A percentile compares a stretch with the other conserved stretches of the same genome.
These are phyloP conservation scores for Ichneumon xanthorius DNA, from an alignment of 2,888 invertebrate species.

Conservation along the genomic window DNA sequence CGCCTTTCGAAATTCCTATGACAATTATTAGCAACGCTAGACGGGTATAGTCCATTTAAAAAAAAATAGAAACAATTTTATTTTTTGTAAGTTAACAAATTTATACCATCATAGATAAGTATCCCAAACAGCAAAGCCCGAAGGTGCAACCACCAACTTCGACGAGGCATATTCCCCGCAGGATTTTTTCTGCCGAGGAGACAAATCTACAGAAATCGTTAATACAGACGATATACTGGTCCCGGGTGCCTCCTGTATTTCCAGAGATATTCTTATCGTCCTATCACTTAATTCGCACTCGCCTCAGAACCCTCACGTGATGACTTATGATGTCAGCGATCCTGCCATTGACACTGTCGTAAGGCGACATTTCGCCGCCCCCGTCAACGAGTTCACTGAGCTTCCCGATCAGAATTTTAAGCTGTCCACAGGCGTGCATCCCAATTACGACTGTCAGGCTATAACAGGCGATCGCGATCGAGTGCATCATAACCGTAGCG, in stretches of 20 bases:
- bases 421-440: constrained; percentile 79
- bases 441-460: constrained; percentile 76
- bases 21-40: constrained; percentile 49
- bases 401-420: constrained; percentile 72
- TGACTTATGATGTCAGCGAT: constrained; percentile 70
- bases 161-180: constrained; percentile 76
- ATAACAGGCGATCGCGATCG: constrained; percentile 75
- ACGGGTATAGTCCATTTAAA: background rate
- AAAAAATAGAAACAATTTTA: background rate
- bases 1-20: constrained; percentile 75
- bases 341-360: constrained; percentile 1
- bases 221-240: background rate
- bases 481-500: constrained; percentile 74
- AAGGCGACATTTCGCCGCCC: background rate
- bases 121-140: constrained; percentile 78
- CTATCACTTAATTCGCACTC: constrained; percentile 27
- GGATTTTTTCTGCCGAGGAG: constrained; percentile 71
- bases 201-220: constrained; percentile 29
- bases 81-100: background rate
- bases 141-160: constrained; percentile 78
- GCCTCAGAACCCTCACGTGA: constrained; percentile 74
- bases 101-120: constrained; percentile 76
- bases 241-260: background rate
- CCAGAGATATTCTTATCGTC: background rate
- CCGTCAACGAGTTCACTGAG: constrained; percentile 68